Evolutionary conservation across 2,113 vertebrate species (phyloP), one percentile per base, ranked within the genome.

Genomic region (Riparia riparia): DNA sequence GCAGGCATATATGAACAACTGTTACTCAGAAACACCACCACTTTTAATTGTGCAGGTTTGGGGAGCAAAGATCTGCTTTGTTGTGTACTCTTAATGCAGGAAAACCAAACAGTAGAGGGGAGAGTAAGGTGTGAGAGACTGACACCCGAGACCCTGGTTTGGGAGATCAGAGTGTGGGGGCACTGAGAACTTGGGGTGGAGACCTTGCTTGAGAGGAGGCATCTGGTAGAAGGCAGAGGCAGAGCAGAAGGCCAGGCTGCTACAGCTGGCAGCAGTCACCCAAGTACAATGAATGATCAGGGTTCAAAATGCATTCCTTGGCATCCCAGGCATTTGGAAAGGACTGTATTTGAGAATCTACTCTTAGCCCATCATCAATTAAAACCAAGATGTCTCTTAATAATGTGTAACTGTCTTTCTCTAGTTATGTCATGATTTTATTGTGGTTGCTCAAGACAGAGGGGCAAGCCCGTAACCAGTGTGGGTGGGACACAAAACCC

Each of bases 111-210:
- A 37, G 28, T 25, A 53, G 37, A 26, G 26, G 66, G 16, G 37
- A 76, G 12, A 83, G 26, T 18, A 37, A 81, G 28, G 34, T 51
- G n/a, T 39, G 41, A 69, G 50, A 73, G 25, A 19, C 22, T 82
- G 51, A 34, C 31, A 74, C 6, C 6, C 0, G 0, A 45, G 64
- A 65, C 44, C 12, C 37, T 37, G 31, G 31, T 49, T 53, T 61
- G 42, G 31, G 29, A 50, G 19, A 63, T 31, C 17, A 32, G 69
- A 57, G 8, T 5, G 32, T 26, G 32, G 26, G 26, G 5, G 9
- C 53, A 37, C 12, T 14, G 70, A 87, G 42, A 74, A 45, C 2
- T 15, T n/a, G 31, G 25, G 16, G 16, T 58, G 21, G 24, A 69
- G 31, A 22, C 6, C n/a, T 61, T 39, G 15, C 63, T n/a, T 45